Percentiles rank a stretch among this genome's conserved stretches.
phyloP scores from a whole-genome alignment of 1,140 invertebrate genomes.

The Sminthurides bifidus region DNA sequence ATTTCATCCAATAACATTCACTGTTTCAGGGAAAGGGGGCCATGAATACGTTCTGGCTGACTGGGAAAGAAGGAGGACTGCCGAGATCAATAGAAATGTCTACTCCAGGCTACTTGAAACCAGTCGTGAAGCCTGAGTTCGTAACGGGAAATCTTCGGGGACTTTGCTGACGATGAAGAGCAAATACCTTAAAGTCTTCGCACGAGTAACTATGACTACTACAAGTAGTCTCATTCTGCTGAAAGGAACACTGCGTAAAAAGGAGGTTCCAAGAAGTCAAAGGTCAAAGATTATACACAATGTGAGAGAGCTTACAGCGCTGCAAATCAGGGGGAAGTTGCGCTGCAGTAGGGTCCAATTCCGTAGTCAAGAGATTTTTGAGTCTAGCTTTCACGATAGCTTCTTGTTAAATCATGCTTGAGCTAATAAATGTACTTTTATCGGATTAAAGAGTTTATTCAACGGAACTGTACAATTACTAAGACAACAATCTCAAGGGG shows the following conservation, averaged over 20 bases:
- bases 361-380: too few relatives aligned
- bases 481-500: too few relatives aligned
- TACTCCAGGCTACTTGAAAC: conserved; percentile 32
- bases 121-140: conserved; percentile 22
- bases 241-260: too few relatives aligned
- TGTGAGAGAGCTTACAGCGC: not conserved
- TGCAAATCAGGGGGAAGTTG: not conserved
- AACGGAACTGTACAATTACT: too few relatives aligned
- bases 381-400: too few relatives aligned
- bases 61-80: conserved; percentile 36
- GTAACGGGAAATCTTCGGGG: conserved; percentile 26
- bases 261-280: too few relatives aligned
- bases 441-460: too few relatives aligned
- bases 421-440: too few relatives aligned
- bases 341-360: too few relatives aligned
- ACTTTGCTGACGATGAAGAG: conserved; percentile 9
- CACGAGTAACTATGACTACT: not conserved
- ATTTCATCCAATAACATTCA: conserved; percentile 5
- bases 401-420: too few relatives aligned
- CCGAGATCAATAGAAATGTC: conserved; percentile 31
- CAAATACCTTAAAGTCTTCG: too few relatives aligned
- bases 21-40: conserved; percentile 35
- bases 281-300: not conserved
- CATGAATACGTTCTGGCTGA: conserved; percentile 38
- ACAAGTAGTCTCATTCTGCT: not conserved